Percentiles rank a stretch among this genome's conserved stretches.
Conservation (phyloP, 2,888 invertebrate genomes). For the Cheilosia urbana region DNA sequence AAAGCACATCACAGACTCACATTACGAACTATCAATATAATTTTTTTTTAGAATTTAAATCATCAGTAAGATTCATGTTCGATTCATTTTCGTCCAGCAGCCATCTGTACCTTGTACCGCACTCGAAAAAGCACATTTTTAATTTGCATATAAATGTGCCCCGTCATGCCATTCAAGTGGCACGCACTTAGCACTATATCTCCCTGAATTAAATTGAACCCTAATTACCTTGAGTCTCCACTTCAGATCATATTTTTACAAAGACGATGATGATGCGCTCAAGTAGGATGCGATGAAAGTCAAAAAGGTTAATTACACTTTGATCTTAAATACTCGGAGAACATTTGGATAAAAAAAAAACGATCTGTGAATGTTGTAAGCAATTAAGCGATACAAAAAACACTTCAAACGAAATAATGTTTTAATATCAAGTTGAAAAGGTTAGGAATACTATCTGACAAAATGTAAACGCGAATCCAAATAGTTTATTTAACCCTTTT, state of each 20-base stretch:
- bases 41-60: neutral
- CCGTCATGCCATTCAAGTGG: slow-evolving; percentile 19
- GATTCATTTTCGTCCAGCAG: neutral
- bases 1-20: too few relatives aligned
- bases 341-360: slow-evolving; percentile 16
- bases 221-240: slow-evolving; percentile 26
- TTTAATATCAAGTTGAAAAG: slow-evolving; percentile 62
- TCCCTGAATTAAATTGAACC: slow-evolving; percentile 37
- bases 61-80: neutral
- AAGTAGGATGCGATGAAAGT: slow-evolving; percentile 6
- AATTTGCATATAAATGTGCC: slow-evolving; percentile 14
- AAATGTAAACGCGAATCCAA: neutral
- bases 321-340: neutral
- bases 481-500: neutral
- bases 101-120: slow-evolving; percentile 19
- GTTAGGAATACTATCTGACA: slow-evolving; percentile 32
- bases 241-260: neutral
- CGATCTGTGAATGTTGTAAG: neutral
- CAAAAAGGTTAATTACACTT: slow-evolving; percentile 56
- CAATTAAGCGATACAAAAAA: neutral
- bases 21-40: neutral
- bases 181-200: slow-evolving; percentile 19
- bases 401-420: slow-evolving; percentile 2
- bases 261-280: neutral
- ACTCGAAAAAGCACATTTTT: slow-evolving; percentile 9